Percentiles rank a stretch among this genome's conserved stretches.
phyloP scores from a whole-genome alignment of 2,888 invertebrate species.

The Melieria picta region DNA sequence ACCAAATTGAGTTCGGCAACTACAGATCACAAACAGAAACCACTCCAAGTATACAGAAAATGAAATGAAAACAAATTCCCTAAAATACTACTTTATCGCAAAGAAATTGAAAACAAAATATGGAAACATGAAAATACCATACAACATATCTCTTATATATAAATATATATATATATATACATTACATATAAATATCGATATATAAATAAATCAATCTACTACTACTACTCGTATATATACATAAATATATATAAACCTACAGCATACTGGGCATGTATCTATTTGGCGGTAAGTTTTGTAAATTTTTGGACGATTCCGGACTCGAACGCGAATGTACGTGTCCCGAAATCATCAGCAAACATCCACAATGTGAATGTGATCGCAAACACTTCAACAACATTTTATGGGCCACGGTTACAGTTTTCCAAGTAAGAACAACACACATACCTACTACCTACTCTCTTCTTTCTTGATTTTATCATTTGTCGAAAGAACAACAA shows the following conservation, averaged over 20 bases:
- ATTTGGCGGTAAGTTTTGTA: slow-evolving; percentile 99
- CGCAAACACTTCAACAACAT: slow-evolving; percentile 99
- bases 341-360: slow-evolving; percentile 88
- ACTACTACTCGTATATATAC: slow-evolving; percentile 41
- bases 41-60: neutral
- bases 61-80: neutral
- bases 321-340: slow-evolving; percentile 91
- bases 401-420: slow-evolving; percentile 96
- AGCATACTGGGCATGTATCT: slow-evolving; percentile 99
- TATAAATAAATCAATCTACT: slow-evolving; percentile 27
- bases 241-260: slow-evolving; percentile 61
- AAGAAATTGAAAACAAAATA: neutral
- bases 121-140: neutral
- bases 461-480: slow-evolving; percentile 9
- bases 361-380: slow-evolving; percentile 93
- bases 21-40: neutral
- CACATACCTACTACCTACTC: neutral
- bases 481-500: neutral
- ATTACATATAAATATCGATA: slow-evolving; percentile 42
- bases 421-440: slow-evolving; percentile 87
- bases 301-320: slow-evolving; percentile 89
- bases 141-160: slow-evolving; percentile 9
- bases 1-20: neutral
- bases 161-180: slow-evolving; percentile 21
- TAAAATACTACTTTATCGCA: too few species aligned